Base-by-base conservation (phyloP, 92 coral and sea anemone genomes). In the Palythoa grandiflora region DNA sequence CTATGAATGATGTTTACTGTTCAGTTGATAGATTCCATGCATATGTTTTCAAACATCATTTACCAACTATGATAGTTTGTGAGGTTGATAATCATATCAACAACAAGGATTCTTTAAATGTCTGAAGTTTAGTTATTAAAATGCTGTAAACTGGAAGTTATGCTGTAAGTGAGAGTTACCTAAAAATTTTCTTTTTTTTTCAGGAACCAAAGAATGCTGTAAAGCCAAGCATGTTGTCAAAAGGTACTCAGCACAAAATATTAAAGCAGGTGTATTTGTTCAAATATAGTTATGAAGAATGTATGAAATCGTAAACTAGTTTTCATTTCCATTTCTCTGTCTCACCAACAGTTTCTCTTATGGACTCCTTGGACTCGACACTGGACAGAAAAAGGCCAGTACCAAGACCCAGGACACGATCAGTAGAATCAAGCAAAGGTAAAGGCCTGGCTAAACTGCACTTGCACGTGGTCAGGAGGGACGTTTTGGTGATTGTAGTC, bases 361-460 rank as follows among this genome's bases (percentile, higher is more conserved):
- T 97, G 99, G 99, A 97, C 11, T 97, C 99, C 7, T 90, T 95
- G 83, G 99, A 97, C 50, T 95, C 99, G 14, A 95, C 99, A 0
- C 63, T 97, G 87, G 99, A 95, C 44, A 85, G 78, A 71, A 95
- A 91, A 60, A 70, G 89, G 73, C 87, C 94, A 9, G 83, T 84
- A 50, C 87, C 87, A 59, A 87, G 88, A 77, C 89, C 85, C 17
- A 83, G 85, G 28, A 77, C 86, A 37, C 91, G 54, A 13, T 57
- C 89, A n/a, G 81, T 75, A 48, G 89, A 47, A 83, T 63, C 71
- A 75, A 55, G 88, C 13, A 86, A 90, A 87, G 93, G 93, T 90
- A 10, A 80, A 60, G 28, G 28, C 28, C 28, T 28, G 28, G 28
- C n/a, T 60, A 15, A 4, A 14, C 8, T 60, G 8, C 61, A 15